Evolutionary conservation across 2,797 vertebrate species (phyloP), one percentile per base, ranked within the genome.

Genomic region (Benthosema pterotum): DNA sequence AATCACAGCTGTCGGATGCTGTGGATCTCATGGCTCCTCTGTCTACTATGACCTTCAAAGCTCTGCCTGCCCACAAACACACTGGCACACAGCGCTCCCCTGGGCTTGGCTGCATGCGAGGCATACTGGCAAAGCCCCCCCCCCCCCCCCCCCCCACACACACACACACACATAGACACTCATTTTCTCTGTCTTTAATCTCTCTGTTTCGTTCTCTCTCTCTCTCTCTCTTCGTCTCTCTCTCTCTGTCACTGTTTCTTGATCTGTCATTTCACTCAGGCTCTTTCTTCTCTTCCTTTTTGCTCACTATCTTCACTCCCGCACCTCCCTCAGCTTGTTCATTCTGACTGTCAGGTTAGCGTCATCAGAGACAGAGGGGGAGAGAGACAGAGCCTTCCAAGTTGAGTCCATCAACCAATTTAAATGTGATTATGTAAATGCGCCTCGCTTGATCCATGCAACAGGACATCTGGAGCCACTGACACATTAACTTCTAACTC

Each of bases 381-480:
- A n/a, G 25, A 55, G 6, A n/a, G 25, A 59, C 63, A 59, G 68
- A 52, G 42, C 9, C 68, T 62, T 55, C 47, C 50, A 19, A 63
- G 47, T 72, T 72, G 57, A 60, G 53, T 87, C 86, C 72, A 82
- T 79, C 67, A 69, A 80, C 71, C 66, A 72, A 73, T 85, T 82
- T 85, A 62, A 80, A 78, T 82, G 69, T 79, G 69, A 88, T 88
- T 87, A 88, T 89, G 82, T 52, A 86, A 88, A 88, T 85, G 64
- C 57, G 56, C 42, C 63, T 55, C 28, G 63, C 67, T 70, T 77
- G 76, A 84, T 84, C 84, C 66, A 32, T 59, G 72, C 63, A 54
- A 60, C 74, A 69, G 76, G 76, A 84, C 83, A 88, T 84, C 80
- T 83, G 78, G 72, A 82, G 76, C 82, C 82, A 13, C 57, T 22